Percentiles rank a stretch among this genome's conserved stretches.
Conservation (phyloP, 2,797 vertebrate species). For the Pangasius krempfi region DNA sequence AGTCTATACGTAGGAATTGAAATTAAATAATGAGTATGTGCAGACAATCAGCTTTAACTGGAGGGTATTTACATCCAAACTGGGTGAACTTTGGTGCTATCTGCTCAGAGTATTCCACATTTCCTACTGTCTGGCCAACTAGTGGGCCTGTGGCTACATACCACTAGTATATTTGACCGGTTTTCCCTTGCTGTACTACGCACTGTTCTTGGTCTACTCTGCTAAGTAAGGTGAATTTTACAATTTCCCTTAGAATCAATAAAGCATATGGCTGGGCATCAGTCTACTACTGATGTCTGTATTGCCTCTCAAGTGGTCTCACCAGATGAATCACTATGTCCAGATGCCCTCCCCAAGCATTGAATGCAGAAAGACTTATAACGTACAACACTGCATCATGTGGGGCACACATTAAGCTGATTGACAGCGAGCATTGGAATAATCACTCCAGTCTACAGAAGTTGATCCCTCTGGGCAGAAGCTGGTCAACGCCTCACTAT, state of each 20-base stretch:
- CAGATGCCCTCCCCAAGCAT: background rate
- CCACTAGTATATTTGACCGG: background rate
- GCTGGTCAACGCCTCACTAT: too few relatives aligned
- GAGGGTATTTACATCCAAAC: background rate
- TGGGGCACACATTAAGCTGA: background rate
- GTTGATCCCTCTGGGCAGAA: background rate
- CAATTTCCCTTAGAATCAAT: background rate
- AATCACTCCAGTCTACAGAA: background rate
- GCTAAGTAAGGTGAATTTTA: background rate
- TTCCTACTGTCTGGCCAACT: background rate
- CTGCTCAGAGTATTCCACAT: background rate
- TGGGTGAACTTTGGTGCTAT: background rate
- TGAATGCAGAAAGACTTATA: background rate
- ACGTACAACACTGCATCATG: background rate
- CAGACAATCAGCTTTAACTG: background rate
- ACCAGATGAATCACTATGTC: background rate
- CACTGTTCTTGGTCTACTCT: background rate
- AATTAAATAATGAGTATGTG: background rate
- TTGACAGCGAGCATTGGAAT: background rate
- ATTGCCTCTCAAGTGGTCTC: background rate
- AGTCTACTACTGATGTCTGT: background rate
- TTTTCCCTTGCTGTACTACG: background rate
- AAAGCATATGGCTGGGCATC: background rate
- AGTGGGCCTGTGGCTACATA: background rate
- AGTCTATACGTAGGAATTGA: background rate